Evolutionary conservation across 2,888 invertebrate genomes (phyloP).

Genomic region (Sussaba pulchella): DNA sequence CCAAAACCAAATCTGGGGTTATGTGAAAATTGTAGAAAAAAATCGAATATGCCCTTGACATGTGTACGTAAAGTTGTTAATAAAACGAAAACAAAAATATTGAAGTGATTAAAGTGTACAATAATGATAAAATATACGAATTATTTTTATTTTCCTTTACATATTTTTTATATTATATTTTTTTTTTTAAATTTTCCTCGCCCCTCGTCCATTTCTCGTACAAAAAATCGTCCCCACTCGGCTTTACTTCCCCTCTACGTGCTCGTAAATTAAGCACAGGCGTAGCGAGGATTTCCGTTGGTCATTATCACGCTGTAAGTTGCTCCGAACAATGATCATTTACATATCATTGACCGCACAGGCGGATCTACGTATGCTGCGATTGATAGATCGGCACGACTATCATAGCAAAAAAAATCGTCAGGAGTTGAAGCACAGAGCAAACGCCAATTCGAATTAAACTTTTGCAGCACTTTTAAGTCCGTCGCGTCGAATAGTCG

Average conservation of each 20-base stretch:
- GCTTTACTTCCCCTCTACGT: background rate
- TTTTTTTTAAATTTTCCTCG: too few species aligned
- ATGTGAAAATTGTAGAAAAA: conserved; percentile 15
- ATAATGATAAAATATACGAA: conserved; percentile 43
- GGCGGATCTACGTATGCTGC: background rate
- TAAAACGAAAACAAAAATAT: conserved; percentile 31
- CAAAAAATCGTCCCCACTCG: background rate
- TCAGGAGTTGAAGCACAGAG: too few species aligned
- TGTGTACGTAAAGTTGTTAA: conserved; percentile 29
- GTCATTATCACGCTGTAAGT: background rate
- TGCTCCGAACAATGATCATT: background rate
- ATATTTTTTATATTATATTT: too few species aligned
- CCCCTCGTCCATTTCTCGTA: background rate
- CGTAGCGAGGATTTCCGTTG: too few species aligned
- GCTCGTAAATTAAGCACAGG: too few species aligned
- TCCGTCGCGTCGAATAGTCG: conserved; percentile 5
- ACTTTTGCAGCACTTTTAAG: background rate
- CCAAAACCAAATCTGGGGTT: conserved; percentile 20
- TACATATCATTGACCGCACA: background rate
- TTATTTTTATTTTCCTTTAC: conserved; percentile 14
- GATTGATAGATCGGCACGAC: background rate
- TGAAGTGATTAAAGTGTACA: conserved; percentile 15
- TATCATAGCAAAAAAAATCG: conserved; percentile 6
- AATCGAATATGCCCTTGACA: conserved; percentile 31
- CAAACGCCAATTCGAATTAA: conserved; percentile 15